Evolutionary conservation across 2,888 invertebrate species (phyloP).

Genomic region (Tigriopus californicus): DNA sequence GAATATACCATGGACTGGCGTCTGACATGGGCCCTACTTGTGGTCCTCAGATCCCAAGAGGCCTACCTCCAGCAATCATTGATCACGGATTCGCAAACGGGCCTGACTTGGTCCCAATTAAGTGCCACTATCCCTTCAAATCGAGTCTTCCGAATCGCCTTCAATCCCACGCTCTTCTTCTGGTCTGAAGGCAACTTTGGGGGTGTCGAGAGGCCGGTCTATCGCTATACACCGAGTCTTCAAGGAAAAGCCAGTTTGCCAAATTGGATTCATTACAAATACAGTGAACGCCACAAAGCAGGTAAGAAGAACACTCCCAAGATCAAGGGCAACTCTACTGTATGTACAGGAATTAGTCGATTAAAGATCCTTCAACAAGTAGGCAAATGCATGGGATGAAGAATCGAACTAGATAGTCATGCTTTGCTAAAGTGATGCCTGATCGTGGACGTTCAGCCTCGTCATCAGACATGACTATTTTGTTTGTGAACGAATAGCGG

Average conservation of each 20-base stretch:
- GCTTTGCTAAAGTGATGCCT: not conserved
- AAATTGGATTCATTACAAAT: constrained; percentile 63
- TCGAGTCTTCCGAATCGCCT: constrained; percentile 1
- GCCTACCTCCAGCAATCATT: too few species aligned
- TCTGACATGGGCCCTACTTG: too few species aligned
- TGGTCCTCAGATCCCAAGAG: too few species aligned
- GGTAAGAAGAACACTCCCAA: constrained; percentile 32
- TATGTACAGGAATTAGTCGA: too few species aligned
- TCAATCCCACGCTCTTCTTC: not conserved
- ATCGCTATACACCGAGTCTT: constrained; percentile 44
- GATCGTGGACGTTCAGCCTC: not conserved
- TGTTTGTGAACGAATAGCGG: not conserved
- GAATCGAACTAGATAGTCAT: not conserved
- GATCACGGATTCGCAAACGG: too few species aligned
- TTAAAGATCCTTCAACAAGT: too few species aligned
- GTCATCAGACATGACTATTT: not conserved
- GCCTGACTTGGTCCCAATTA: too few species aligned
- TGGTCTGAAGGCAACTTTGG: not conserved
- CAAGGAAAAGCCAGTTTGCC: constrained; percentile 63
- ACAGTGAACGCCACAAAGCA: constrained; percentile 51
- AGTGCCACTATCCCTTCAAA: not conserved
- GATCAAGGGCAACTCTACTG: too few species aligned
- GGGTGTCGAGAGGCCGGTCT: constrained; percentile 24
- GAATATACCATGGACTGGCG: too few species aligned
- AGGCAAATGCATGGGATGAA: not conserved